A percentile compares a stretch with the other conserved stretches of the same genome.
Conservation (phyloP, 2,888 invertebrate genomes). For the Ophraella communa region DNA sequence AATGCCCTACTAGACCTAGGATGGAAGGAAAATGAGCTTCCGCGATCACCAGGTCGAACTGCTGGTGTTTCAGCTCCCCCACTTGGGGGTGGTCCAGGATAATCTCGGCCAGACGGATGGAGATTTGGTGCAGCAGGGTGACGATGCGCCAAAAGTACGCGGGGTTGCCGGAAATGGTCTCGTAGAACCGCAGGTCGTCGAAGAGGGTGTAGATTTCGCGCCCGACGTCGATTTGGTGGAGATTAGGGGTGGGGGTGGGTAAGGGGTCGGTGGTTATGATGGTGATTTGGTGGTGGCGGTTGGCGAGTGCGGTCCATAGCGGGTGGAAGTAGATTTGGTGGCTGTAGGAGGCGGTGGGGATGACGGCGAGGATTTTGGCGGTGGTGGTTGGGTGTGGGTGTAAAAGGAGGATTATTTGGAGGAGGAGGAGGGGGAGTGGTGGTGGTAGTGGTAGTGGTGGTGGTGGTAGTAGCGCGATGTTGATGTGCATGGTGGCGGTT, state of each 20-base stretch:
- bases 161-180: conserved; percentile 15
- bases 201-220: conserved; percentile 49
- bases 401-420: too few relatives aligned
- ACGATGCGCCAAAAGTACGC: conserved; percentile 11
- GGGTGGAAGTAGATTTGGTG: conserved; percentile 61
- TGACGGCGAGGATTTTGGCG: conserved; percentile 40
- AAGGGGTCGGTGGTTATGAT: conserved; percentile 59
- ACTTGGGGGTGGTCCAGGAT: conserved; percentile 7
- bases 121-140: not conserved
- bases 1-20: conserved; percentile 47
- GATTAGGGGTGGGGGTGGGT: too few relatives aligned
- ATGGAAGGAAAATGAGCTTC: conserved; percentile 47
- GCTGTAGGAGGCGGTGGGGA: conserved; percentile 51
- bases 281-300: conserved; percentile 61
- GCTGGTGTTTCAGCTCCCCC: conserved; percentile 38
- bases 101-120: not conserved
- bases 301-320: conserved; percentile 58
- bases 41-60: conserved; percentile 50
- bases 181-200: conserved; percentile 28
- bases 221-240: too few relatives aligned
- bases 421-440: too few relatives aligned
- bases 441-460: too few relatives aligned
- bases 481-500: too few relatives aligned
- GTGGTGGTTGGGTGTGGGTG: conserved; percentile 16
- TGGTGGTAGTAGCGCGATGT: too few relatives aligned